phyloP scores from a whole-genome alignment of 2,888 invertebrate genomes.

The Lamellibrachia satsuma region DNA sequence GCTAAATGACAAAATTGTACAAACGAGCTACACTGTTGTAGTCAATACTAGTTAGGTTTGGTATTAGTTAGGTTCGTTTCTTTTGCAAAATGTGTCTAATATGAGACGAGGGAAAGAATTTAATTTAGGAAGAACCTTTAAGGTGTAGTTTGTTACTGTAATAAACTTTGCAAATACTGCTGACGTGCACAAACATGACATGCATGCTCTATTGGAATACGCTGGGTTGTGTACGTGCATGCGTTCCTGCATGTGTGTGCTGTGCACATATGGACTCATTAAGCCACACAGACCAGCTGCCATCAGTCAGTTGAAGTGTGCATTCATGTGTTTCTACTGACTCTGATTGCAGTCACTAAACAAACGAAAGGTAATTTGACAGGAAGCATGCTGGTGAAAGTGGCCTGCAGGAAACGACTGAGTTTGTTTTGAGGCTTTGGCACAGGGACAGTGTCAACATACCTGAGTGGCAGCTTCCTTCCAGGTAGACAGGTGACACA shows the following conservation, averaged over 20 bases:
- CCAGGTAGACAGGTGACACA: background rate
- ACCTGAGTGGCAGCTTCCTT: background rate
- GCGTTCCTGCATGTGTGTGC: too few species aligned
- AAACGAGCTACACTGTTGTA: too few species aligned
- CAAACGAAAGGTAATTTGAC: background rate
- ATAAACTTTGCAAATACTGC: background rate
- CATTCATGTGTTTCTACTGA: background rate
- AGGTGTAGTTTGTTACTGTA: background rate
- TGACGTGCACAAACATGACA: background rate
- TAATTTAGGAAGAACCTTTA: background rate
- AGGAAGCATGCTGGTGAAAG: background rate
- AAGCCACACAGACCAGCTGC: too few species aligned
- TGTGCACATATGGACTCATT: too few species aligned
- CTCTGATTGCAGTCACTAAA: background rate
- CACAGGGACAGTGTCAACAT: background rate
- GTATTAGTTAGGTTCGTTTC: too few species aligned
- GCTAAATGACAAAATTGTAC: too few species aligned
- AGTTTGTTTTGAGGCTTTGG: constrained; percentile 17
- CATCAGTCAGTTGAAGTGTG: background rate
- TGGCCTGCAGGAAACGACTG: background rate
- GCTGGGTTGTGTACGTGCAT: background rate
- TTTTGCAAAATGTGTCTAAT: too few species aligned
- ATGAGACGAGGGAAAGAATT: too few species aligned
- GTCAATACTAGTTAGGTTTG: too few species aligned
- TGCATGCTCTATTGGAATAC: background rate